Conservation (phyloP, 2,888 invertebrate genomes). For the Colletes collaris region DNA sequence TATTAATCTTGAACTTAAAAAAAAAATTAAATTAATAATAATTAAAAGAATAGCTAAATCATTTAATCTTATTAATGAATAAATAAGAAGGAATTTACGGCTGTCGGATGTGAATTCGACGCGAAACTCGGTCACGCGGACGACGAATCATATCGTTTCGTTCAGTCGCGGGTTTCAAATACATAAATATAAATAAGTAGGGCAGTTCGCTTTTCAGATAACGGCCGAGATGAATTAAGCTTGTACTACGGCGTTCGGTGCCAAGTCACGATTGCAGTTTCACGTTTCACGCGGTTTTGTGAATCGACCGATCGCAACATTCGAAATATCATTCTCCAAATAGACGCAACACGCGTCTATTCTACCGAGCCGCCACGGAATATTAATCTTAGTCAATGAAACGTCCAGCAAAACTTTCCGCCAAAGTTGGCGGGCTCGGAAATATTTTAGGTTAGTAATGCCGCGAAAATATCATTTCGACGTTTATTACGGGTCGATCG, state of each 20-base stretch:
- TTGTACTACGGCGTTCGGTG: slow-evolving; percentile 21
- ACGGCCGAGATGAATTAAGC: slow-evolving; percentile 36
- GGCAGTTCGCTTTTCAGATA: slow-evolving; percentile 41
- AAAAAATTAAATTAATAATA: no score
- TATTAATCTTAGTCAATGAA: slow-evolving; percentile 4
- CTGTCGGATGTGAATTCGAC: not conserved
- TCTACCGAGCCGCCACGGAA: not conserved
- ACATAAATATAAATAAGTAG: slow-evolving; percentile 55
- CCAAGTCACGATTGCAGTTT: slow-evolving; percentile 28
- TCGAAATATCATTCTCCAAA: not conserved
- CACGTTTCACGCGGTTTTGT: slow-evolving; percentile 21
- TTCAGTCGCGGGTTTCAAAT: slow-evolving; percentile 30
- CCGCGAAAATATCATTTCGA: not conserved
- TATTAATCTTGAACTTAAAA: not conserved
- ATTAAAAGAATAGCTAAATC: no score
- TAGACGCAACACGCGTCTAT: not conserved
- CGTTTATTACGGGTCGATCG: no score
- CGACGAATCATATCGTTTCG: slow-evolving; percentile 22
- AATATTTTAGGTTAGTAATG: not conserved
- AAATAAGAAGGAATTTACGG: no score
- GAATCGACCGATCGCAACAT: slow-evolving; percentile 28
- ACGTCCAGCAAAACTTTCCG: not conserved
- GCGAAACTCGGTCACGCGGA: slow-evolving; percentile 34
- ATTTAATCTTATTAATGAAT: no score
- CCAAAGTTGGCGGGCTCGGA: not conserved